Conservation (phyloP, 2,888 invertebrate genomes). For the Acronicta leporina region DNA sequence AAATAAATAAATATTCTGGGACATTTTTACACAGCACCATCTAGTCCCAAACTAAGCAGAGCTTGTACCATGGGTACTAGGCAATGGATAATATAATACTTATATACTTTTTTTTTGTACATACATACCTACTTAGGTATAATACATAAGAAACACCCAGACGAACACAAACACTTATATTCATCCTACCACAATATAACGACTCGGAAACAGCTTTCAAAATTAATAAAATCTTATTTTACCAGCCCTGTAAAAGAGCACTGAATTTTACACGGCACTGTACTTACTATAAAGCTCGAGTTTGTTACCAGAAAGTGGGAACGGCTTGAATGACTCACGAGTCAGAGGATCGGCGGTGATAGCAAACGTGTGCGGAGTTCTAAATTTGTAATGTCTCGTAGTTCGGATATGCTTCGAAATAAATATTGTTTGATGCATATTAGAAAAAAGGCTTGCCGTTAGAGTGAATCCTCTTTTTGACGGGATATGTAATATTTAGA, state of each 20-base stretch:
- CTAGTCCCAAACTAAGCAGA: too few species aligned
- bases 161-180: too few species aligned
- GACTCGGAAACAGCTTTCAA: background rate
- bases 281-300: conserved; percentile 44
- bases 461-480: too few species aligned
- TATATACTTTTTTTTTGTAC: too few species aligned
- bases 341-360: conserved; percentile 38
- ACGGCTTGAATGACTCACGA: conserved; percentile 52
- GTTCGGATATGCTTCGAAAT: conserved; percentile 35
- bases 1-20: too few species aligned
- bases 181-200: too few species aligned
- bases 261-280: conserved; percentile 50
- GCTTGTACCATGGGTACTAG: too few species aligned
- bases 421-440: conserved; percentile 14
- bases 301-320: conserved; percentile 47
- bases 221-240: conserved; percentile 3
- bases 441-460: background rate
- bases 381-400: conserved; percentile 34
- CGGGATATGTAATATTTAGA: too few species aligned
- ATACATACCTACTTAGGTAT: too few species aligned
- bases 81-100: too few species aligned
- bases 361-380: conserved; percentile 45
- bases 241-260: conserved; percentile 48
- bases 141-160: too few species aligned
- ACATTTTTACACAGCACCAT: too few species aligned